A percentile compares a stretch with the other conserved stretches of the same genome.
Evolutionary conservation across 2,113 vertebrate species (phyloP).

Genomic region (Sus scrofa): T2T-Sscrofa CM000821.6:33991001-33991500

Average conservation of each 20-base stretch:
- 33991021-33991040: neutral
- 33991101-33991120: constrained; percentile 70
- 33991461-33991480: neutral
- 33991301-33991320: constrained; percentile 5
- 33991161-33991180: constrained; percentile 76
- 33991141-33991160: constrained; percentile 75
- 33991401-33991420: neutral
- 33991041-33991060: constrained; percentile 40
- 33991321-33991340: too few relatives aligned
- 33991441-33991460: neutral
- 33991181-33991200: constrained; percentile 71
- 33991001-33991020: neutral
- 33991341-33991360: neutral
- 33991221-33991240: constrained; percentile 69
- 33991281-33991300: neutral
- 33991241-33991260: constrained; percentile 81
- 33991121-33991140: constrained; percentile 51
- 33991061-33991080: constrained; percentile 35
- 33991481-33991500: neutral
- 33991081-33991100: neutral
- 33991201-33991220: constrained; percentile 48
- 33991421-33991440: neutral
- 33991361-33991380: neutral
- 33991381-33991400: neutral
- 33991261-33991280: constrained; percentile 72